Conservation (phyloP, 1,140 invertebrate species). For the Tetragonula clypearis region DNA sequence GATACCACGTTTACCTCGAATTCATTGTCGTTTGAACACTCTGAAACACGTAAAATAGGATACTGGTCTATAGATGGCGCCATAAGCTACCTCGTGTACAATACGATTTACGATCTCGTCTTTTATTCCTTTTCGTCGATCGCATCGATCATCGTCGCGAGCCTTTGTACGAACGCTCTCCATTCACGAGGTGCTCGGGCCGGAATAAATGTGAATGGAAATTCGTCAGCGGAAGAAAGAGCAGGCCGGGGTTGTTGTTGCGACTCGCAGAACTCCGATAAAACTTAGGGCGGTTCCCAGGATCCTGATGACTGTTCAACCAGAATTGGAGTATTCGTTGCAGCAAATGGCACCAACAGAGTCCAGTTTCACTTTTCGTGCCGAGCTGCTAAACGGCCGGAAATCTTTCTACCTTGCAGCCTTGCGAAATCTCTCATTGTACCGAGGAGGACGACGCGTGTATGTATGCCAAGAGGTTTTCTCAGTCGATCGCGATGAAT, state of each 20-base stretch:
- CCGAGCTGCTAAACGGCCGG: conserved; percentile 62
- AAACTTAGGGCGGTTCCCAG: not conserved
- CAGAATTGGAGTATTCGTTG: conserved; percentile 11
- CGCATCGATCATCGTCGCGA: not conserved
- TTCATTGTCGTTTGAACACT: no score
- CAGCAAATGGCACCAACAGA: conserved; percentile 18
- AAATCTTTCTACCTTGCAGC: conserved; percentile 52
- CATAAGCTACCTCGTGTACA: not conserved
- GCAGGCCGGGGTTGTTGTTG: not conserved
- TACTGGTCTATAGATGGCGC: not conserved
- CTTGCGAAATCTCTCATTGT: conserved; percentile 71
- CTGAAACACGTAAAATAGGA: not conserved
- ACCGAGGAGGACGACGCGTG: conserved; percentile 15
- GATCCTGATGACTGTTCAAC: not conserved
- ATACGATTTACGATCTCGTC: not conserved
- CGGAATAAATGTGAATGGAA: conserved; percentile 23
- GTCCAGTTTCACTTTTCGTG: conserved; percentile 72
- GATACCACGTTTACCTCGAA: not conserved
- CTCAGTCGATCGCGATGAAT: conserved; percentile 9
- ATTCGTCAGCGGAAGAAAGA: conserved; percentile 16
- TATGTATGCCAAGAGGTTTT: conserved; percentile 54
- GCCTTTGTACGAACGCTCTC: not conserved
- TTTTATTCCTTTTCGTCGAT: not conserved
- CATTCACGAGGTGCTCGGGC: conserved; percentile 28
- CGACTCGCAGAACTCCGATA: conserved; percentile 33